Evolutionary conservation across 1,140 invertebrate species (phyloP).

Genomic region (Triops longicaudatus): DNA sequence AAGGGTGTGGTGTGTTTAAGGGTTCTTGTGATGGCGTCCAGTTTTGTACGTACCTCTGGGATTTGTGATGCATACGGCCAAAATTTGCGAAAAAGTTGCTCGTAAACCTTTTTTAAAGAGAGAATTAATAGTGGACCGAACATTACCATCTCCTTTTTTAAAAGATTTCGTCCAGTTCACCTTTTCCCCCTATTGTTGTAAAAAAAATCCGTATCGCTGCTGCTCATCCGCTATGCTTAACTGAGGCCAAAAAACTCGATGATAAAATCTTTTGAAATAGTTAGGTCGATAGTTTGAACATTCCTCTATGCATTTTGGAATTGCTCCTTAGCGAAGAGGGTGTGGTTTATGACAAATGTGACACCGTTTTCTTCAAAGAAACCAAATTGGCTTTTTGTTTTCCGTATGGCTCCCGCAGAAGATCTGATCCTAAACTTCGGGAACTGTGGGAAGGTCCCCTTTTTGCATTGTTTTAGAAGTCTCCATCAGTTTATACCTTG

Average conservation of each 20-base stretch:
- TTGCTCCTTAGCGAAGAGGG: background rate
- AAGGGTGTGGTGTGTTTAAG: background rate
- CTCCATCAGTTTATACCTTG: background rate
- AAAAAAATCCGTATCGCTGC: background rate
- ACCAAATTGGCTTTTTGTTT: no score
- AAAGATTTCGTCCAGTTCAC: background rate
- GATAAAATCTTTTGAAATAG: background rate
- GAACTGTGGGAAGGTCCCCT: no score
- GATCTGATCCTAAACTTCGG: no score
- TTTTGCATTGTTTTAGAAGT: background rate
- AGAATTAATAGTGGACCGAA: background rate
- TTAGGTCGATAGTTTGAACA: background rate
- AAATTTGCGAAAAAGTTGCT: background rate
- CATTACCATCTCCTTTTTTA: background rate
- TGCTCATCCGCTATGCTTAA: background rate
- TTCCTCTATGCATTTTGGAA: background rate
- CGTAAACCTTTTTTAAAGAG: background rate
- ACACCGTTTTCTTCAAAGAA: no score
- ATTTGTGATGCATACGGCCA: constrained; percentile 8
- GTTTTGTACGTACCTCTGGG: constrained; percentile 1
- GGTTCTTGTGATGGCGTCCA: background rate
- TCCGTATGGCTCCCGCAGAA: no score
- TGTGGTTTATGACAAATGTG: no score
- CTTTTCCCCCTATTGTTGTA: background rate
- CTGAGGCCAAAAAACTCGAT: background rate